A percentile compares a stretch with the other conserved stretches of the same genome.
Conservation (phyloP, 2,113 vertebrate species). For the Neofelis nebulosa region DNA sequence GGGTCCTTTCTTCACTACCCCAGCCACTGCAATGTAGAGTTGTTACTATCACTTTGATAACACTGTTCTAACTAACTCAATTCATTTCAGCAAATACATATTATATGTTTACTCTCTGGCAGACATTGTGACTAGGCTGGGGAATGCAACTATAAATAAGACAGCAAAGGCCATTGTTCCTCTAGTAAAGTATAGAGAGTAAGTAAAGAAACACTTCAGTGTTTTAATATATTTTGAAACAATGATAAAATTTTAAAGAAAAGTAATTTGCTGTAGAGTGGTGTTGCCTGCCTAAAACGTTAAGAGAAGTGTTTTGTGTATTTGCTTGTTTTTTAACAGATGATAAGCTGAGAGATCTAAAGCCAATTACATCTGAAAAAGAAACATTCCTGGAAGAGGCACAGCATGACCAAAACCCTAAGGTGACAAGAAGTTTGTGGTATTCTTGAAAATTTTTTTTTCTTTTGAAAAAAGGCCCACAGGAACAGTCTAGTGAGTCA, state of each 20-base stretch:
- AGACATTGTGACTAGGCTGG: neutral
- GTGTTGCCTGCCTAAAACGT: neutral
- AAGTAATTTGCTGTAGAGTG: neutral
- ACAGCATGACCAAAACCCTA: neutral
- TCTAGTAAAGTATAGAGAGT: neutral
- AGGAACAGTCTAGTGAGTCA: neutral
- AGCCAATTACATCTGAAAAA: neutral
- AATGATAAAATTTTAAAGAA: neutral
- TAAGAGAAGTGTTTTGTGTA: neutral
- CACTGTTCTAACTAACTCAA: neutral
- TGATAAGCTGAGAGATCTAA: neutral
- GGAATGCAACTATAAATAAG: neutral
- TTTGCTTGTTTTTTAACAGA: neutral
- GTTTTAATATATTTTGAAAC: neutral
- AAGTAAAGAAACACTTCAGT: neutral
- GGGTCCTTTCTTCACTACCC: neutral
- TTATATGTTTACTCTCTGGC: neutral
- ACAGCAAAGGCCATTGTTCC: neutral
- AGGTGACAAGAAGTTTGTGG: neutral
- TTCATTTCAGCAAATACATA: neutral
- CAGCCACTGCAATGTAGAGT: too few relatives aligned
- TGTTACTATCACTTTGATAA: neutral
- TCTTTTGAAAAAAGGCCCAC: neutral
- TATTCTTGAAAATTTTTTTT: neutral
- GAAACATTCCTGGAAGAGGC: neutral